Evolutionary conservation across 2,888 invertebrate genomes (phyloP).

Genomic region (Leistus spinibarbis): DNA sequence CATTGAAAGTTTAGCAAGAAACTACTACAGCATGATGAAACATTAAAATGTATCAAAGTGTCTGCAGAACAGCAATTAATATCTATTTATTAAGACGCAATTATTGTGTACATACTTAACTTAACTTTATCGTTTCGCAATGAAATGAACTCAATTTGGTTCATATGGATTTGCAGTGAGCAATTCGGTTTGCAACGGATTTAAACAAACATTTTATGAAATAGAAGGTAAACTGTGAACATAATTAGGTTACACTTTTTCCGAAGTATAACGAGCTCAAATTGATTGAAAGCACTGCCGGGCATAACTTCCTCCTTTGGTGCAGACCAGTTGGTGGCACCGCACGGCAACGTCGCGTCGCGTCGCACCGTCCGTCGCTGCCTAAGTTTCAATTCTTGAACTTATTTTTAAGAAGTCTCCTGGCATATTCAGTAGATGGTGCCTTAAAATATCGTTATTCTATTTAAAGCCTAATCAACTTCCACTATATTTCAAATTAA

Average conservation of each 20-base stretch:
- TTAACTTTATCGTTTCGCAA: not conserved
- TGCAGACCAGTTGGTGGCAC: not conserved
- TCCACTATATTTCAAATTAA: no score
- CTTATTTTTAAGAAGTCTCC: no score
- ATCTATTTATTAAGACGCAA: no score
- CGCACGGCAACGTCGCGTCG: not conserved
- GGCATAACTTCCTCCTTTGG: not conserved
- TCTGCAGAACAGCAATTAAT: not conserved
- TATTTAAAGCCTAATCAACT: no score
- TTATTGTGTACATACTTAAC: no score
- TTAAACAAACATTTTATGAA: conserved; percentile 23
- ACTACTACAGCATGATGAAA: not conserved
- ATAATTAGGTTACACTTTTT: conserved; percentile 30
- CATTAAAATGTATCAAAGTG: not conserved
- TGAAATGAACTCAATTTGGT: not conserved
- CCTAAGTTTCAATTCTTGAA: no score
- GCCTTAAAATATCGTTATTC: no score
- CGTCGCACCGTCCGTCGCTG: no score
- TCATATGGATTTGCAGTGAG: not conserved
- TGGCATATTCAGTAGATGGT: no score
- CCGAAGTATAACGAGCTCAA: conserved; percentile 24
- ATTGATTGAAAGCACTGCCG: conserved; percentile 30
- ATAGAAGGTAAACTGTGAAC: conserved; percentile 1
- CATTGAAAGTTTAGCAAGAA: not conserved
- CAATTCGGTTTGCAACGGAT: conserved; percentile 3